A percentile compares a stretch with the other conserved stretches of the same genome.
Evolutionary conservation across 2,797 vertebrate species (phyloP).

Genomic region (Spinus pinus): DNA sequence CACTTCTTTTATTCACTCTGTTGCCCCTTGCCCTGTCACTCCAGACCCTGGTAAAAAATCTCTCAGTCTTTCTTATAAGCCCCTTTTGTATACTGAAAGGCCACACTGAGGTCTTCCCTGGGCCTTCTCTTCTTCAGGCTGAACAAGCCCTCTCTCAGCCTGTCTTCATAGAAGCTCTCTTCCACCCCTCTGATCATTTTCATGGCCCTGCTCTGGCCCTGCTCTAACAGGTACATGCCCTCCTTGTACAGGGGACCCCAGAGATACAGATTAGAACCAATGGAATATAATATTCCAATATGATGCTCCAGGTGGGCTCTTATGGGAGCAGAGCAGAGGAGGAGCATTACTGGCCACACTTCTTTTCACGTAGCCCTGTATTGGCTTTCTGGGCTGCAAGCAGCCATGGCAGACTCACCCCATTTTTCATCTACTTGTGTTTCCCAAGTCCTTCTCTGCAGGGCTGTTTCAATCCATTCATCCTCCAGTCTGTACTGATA

Average conservation of each 20-base stretch:
- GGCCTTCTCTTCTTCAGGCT: neutral
- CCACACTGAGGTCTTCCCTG: fast-evolving
- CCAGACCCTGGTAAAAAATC: neutral
- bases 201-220: neutral
- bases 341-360: fast-evolving
- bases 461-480: neutral
- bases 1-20: neutral
- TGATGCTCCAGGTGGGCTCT: neutral
- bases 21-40: neutral
- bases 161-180: neutral
- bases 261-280: neutral
- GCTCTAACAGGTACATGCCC: neutral
- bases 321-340: neutral
- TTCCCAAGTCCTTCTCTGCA: neutral
- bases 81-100: neutral
- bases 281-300: neutral
- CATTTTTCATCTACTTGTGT: neutral
- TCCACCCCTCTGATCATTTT: neutral
- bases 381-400: fast-evolving
- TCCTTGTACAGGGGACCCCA: neutral
- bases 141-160: neutral
- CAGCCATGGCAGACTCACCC: fast-evolving
- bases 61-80: neutral
- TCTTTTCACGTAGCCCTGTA: neutral
- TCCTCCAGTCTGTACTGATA: neutral